These are phyloP conservation scores for Phortica variegata DNA, from an alignment of 1,140 invertebrate genomes.

Conservation along the genomic window DNA sequence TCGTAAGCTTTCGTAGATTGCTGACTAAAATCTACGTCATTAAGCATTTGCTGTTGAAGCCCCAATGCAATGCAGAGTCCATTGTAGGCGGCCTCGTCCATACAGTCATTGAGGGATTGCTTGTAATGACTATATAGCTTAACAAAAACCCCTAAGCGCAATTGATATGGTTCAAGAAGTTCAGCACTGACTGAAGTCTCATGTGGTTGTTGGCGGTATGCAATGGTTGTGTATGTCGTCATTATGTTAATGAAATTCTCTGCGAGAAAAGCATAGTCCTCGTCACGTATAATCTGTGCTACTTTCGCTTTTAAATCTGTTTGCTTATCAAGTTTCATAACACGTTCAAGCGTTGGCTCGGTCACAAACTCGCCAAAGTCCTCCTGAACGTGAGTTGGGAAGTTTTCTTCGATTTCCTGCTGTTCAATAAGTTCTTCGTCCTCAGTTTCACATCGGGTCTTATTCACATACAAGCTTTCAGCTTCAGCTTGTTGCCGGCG, in stretches of 20 bases:
- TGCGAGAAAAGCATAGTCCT: constrained; percentile 44
- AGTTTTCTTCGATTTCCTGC: constrained; percentile 71
- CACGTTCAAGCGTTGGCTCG: constrained; percentile 49
- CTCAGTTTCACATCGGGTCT: constrained; percentile 65
- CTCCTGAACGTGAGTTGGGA: constrained; percentile 72
- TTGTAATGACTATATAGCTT: constrained; percentile 37
- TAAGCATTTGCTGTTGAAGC: constrained; percentile 34
- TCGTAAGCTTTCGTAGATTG: constrained; percentile 58
- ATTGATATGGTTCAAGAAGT: constrained; percentile 26
- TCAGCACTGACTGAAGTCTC: constrained; percentile 23
- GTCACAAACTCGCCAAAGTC: constrained; percentile 69
- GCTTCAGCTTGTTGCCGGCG: constrained; percentile 71
- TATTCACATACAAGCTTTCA: constrained; percentile 80
- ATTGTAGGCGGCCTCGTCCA: constrained; percentile 39
- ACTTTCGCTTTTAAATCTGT: constrained; percentile 26
- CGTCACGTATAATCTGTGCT: constrained; percentile 32
- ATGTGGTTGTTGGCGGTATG: constrained; percentile 16
- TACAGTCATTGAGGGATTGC: constrained; percentile 21
- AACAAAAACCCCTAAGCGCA: constrained; percentile 39
- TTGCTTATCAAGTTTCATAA: constrained; percentile 35
- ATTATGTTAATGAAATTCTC: constrained; percentile 43
- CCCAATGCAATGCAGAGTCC: constrained; percentile 34
- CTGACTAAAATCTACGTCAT: constrained; percentile 25
- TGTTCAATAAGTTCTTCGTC: constrained; percentile 75
- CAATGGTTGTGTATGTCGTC: constrained; percentile 29